Conservation (phyloP, 2,113 vertebrate genomes). For the Daboia siamensis region DNA sequence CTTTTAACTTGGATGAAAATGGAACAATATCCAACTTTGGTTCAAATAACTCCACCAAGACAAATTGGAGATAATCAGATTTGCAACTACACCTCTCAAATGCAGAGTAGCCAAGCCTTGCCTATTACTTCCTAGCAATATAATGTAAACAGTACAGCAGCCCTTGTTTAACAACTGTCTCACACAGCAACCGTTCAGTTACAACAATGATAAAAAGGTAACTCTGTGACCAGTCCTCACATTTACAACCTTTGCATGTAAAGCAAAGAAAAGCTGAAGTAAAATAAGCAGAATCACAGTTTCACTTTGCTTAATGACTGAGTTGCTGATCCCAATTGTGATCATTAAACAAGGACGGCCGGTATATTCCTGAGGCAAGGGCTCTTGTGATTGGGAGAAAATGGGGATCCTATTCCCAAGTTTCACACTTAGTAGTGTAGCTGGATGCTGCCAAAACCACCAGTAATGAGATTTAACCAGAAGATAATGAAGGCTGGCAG, state of each 20-base stretch:
- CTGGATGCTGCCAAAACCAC: not conserved
- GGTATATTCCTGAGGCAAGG: not conserved
- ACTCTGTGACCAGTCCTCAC: not conserved
- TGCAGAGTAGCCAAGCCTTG: not conserved
- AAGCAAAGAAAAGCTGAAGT: not conserved
- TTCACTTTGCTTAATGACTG: not conserved
- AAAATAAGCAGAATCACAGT: not conserved
- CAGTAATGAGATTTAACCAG: not conserved
- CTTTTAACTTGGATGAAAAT: not conserved
- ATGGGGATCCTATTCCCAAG: not conserved
- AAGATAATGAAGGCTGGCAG: not conserved
- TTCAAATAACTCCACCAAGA: not conserved
- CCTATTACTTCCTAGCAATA: not conserved
- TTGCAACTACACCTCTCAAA: not conserved
- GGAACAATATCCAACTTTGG: not conserved
- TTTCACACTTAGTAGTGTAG: not conserved
- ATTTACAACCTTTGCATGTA: not conserved
- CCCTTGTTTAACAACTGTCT: not conserved
- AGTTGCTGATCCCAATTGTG: not conserved
- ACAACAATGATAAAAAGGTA: not conserved
- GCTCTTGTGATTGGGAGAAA: not conserved
- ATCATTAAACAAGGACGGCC: not conserved
- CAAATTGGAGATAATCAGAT: not conserved
- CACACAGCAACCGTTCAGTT: not conserved
- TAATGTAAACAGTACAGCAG: not conserved